Evolutionary conservation across 2,888 invertebrate species (phyloP).

Genomic region (Ochropleura plecta): DNA sequence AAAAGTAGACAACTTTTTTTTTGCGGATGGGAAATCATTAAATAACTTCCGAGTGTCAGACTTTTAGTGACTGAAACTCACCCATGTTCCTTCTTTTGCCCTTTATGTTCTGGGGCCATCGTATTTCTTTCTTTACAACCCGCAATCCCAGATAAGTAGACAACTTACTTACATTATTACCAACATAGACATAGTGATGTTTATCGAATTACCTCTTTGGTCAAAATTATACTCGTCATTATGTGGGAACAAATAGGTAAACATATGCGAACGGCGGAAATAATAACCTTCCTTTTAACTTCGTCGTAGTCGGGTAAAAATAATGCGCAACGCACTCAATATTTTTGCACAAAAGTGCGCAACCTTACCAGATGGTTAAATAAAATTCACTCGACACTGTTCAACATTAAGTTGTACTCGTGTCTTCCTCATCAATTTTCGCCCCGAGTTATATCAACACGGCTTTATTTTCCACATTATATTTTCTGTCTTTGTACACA

Average conservation of each 20-base stretch:
- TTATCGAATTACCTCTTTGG: background rate
- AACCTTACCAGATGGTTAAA: constrained; percentile 13
- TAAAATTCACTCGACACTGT: background rate
- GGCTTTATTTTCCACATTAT: constrained; percentile 40
- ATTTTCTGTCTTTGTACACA: constrained; percentile 49
- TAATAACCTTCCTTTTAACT: background rate
- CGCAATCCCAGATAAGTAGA: background rate
- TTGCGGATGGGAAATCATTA: too few species aligned
- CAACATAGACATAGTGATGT: background rate
- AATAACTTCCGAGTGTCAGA: too few species aligned
- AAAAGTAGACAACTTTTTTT: too few species aligned
- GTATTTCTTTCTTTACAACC: too few species aligned
- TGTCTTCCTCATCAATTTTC: background rate
- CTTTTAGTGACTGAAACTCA: too few species aligned
- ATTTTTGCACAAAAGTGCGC: background rate
- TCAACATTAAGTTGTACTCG: constrained; percentile 10
- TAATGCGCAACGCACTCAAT: background rate
- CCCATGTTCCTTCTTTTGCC: too few species aligned
- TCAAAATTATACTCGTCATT: background rate
- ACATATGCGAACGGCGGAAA: background rate
- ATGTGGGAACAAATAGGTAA: background rate
- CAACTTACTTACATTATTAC: background rate
- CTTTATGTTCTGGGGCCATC: too few species aligned
- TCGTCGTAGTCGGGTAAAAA: background rate
- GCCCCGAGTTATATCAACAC: constrained; percentile 1